These are phyloP conservation scores for Pteromalus puparum DNA, from an alignment of 1,140 invertebrate species.

Conservation along the genomic window DNA sequence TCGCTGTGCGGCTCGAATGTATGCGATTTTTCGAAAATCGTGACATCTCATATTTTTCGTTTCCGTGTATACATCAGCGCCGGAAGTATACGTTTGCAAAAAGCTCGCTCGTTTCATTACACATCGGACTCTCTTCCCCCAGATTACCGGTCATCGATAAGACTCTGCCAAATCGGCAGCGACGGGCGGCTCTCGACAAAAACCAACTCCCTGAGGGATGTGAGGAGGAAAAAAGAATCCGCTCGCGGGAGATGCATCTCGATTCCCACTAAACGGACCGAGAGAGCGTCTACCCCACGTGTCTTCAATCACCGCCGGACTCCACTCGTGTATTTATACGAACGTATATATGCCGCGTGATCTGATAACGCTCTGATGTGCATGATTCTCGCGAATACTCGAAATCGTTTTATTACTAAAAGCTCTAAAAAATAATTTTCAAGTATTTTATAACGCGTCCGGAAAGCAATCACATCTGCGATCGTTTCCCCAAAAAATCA, in stretches of 20 bases:
- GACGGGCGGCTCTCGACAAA: not conserved
- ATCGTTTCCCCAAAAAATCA: no score
- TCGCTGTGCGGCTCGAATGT: no score
- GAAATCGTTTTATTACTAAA: no score
- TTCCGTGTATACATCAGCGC: no score
- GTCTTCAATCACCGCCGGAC: constrained; percentile 39
- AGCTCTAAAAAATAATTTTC: no score
- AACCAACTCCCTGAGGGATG: not conserved
- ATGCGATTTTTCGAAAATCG: not conserved
- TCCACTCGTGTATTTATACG: not conserved
- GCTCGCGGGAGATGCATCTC: not conserved
- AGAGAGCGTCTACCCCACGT: constrained; percentile 5
- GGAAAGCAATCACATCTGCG: no score
- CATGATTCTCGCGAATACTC: no score
- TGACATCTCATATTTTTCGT: no score
- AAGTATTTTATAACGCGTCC: no score
- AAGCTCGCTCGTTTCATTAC: not conserved
- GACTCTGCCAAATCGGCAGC: not conserved
- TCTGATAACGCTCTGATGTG: no score
- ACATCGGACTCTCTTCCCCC: not conserved
- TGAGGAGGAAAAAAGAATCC: not conserved
- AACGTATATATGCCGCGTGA: no score
- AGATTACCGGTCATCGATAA: constrained; percentile 44
- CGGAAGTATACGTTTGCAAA: not conserved
- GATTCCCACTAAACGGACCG: constrained; percentile 3